These are phyloP conservation scores for Rotaria sp. DNA, from an alignment of 2,888 invertebrate genomes.

Conservation along the genomic window DNA sequence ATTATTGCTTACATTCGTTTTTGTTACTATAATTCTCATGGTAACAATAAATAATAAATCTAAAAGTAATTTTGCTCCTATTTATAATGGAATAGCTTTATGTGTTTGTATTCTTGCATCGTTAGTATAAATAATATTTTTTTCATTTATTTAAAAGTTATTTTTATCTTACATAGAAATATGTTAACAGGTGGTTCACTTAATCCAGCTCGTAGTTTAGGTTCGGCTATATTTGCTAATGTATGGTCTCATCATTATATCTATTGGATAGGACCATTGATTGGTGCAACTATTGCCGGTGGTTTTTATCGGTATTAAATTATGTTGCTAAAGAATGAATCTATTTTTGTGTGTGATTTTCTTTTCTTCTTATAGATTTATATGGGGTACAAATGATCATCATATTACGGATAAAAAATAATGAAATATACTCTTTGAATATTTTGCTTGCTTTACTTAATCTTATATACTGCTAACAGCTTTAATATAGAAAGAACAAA, in stretches of 20 bases:
- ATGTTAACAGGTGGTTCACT: not conserved
- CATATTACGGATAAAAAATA: too few relatives aligned
- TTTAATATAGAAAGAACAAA: too few relatives aligned
- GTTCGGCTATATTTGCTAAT: slow-evolving; percentile 10
- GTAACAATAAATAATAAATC: not conserved
- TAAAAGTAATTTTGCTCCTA: not conserved
- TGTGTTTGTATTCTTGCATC: not conserved
- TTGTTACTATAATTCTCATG: not conserved
- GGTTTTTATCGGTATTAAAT: not conserved
- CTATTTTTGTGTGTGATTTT: too few relatives aligned
- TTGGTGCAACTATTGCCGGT: not conserved
- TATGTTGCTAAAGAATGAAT: too few relatives aligned
- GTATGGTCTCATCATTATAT: not conserved
- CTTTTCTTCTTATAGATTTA: too few relatives aligned
- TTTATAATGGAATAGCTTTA: not conserved
- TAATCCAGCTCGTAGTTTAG: slow-evolving; percentile 2
- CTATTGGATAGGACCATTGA: not conserved
- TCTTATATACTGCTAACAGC: too few relatives aligned
- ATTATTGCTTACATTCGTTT: not conserved
- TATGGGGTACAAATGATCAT: too few relatives aligned
- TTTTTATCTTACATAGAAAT: slow-evolving; percentile 42
- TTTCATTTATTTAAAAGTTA: not conserved
- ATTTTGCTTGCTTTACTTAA: too few relatives aligned
- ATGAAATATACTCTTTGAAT: too few relatives aligned
- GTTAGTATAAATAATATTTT: not conserved